Conservation (phyloP, 2,888 invertebrate species). For the Ephialtes manifestator region DNA sequence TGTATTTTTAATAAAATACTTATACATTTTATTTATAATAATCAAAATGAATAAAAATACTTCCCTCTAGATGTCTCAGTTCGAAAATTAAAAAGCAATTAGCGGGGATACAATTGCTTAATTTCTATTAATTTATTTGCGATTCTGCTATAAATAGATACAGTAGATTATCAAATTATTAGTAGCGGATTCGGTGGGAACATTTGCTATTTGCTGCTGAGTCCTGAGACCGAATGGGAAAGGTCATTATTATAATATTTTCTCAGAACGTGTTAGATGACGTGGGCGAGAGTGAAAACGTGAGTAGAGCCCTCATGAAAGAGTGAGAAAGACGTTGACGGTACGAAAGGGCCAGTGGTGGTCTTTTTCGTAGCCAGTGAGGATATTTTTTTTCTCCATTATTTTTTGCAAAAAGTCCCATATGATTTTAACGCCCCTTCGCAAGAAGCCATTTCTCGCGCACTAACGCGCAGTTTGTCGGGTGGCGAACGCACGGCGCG, state of each 20-base stretch:
- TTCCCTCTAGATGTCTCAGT: no score
- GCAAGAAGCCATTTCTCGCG: conserved; percentile 83
- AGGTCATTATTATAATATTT: conserved; percentile 41
- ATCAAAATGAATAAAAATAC: no score
- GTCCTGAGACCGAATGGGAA: background rate
- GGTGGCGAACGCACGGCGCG: conserved; percentile 74
- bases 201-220: background rate
- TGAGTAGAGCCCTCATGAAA: conserved; percentile 49
- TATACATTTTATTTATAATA: no score
- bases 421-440: conserved; percentile 84
- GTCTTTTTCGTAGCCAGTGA: conserved; percentile 72
- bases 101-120: no score
- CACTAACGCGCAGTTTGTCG: conserved; percentile 80
- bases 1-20: no score
- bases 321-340: conserved; percentile 58
- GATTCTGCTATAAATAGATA: background rate
- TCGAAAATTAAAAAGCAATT: no score
- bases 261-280: conserved; percentile 39
- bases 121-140: background rate
- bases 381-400: conserved; percentile 39
- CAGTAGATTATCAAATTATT: background rate
- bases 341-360: conserved; percentile 49
- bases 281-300: conserved; percentile 49
- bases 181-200: background rate
- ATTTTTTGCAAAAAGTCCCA: conserved; percentile 76